These are phyloP conservation scores for Drosophila novamexicana DNA, from an alignment of 1,140 invertebrate genomes.

Conservation along the genomic window DNA sequence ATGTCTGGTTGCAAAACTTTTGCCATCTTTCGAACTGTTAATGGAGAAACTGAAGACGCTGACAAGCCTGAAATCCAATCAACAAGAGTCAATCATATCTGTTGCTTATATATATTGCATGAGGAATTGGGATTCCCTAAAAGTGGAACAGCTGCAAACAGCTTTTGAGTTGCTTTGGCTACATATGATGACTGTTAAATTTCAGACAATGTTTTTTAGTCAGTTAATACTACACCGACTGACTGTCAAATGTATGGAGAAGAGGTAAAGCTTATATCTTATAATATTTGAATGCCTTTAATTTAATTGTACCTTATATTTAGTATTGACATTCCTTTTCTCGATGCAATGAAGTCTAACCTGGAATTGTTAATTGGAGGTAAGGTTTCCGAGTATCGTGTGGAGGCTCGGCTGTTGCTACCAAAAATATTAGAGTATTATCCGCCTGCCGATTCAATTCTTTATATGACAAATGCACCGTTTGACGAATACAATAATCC, in stretches of 20 bases:
- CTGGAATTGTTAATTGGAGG: neutral
- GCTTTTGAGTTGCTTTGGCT: neutral
- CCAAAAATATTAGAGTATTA: neutral
- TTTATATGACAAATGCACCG: conserved; percentile 20
- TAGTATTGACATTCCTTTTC: conserved; percentile 2
- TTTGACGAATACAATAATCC: conserved; percentile 15
- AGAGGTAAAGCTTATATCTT: neutral
- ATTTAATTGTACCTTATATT: neutral
- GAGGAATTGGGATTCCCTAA: conserved; percentile 18
- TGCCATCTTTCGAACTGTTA: conserved; percentile 30
- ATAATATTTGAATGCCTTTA: neutral
- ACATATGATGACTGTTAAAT: neutral
- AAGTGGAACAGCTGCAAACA: neutral
- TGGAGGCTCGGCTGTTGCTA: conserved; percentile 3
- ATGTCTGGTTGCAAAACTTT: conserved; percentile 84
- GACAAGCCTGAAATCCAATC: conserved; percentile 36
- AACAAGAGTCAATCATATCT: conserved; percentile 65
- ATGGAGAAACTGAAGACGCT: conserved; percentile 38
- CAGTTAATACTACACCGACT: neutral
- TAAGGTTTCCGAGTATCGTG: neutral
- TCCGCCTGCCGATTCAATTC: neutral
- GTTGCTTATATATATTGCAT: conserved; percentile 55
- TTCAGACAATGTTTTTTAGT: neutral
- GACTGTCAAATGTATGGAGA: neutral
- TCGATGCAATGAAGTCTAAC: neutral